Evolutionary conservation across 2,888 invertebrate genomes (phyloP).

Genomic region (Taenaris catops): DNA sequence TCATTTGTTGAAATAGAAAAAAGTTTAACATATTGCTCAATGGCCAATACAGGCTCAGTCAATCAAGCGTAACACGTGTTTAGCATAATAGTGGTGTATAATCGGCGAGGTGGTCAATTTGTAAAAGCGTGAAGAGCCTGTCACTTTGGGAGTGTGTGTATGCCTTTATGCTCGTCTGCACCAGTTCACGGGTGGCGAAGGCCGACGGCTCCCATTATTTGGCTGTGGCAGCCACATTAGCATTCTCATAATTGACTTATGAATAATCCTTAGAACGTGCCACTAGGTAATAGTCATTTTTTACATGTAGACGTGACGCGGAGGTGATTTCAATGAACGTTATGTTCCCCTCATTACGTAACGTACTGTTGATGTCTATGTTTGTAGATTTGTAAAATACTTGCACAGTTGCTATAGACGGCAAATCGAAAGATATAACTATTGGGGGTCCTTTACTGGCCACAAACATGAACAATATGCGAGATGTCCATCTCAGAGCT

Average conservation of each 20-base stretch:
- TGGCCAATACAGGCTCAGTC: slow-evolving; percentile 46
- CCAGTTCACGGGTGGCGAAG: slow-evolving; percentile 57
- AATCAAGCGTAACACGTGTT: slow-evolving; percentile 57
- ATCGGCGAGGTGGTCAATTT: slow-evolving; percentile 68
- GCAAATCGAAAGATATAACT: no score
- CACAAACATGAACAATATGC: no score
- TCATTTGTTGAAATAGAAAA: slow-evolving; percentile 28
- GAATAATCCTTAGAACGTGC: slow-evolving; percentile 53
- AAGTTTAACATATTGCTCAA: slow-evolving; percentile 45
- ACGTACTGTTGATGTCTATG: slow-evolving; percentile 4
- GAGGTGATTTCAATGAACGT: slow-evolving; percentile 11
- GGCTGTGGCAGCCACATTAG: slow-evolving; percentile 50
- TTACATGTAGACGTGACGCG: slow-evolving; percentile 12
- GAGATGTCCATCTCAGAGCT: no score
- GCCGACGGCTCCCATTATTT: slow-evolving; percentile 58
- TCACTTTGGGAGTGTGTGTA: slow-evolving; percentile 59
- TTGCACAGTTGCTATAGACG: no score
- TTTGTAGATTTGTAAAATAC: slow-evolving; percentile 2
- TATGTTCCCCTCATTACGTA: slow-evolving; percentile 9
- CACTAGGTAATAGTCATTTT: slow-evolving; percentile 27
- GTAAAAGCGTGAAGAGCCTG: slow-evolving; percentile 70
- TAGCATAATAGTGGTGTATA: slow-evolving; percentile 51
- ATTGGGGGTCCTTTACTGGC: no score
- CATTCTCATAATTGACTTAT: slow-evolving; percentile 63
- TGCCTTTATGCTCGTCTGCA: slow-evolving; percentile 30